Conservation (phyloP, 1,140 invertebrate species). For the Drosophila repletoides region DNA sequence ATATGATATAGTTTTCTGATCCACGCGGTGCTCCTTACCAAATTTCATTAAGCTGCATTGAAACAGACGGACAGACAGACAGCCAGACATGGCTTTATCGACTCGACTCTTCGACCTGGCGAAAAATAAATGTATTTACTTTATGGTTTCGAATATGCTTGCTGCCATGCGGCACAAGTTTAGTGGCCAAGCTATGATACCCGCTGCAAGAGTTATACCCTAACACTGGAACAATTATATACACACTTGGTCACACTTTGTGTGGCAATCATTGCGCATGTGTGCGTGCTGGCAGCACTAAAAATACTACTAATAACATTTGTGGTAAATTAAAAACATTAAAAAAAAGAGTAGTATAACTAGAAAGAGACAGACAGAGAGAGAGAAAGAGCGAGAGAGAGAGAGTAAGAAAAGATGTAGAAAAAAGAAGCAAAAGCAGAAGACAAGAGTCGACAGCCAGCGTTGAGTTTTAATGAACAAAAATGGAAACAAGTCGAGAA, state of each 20-base stretch:
- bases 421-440: not conserved
- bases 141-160: too few relatives aligned
- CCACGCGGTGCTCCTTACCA: too few relatives aligned
- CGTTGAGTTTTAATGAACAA: conserved; percentile 74
- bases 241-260: conserved; percentile 11
- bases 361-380: conserved; percentile 36
- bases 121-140: too few relatives aligned
- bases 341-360: conserved; percentile 6
- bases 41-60: too few relatives aligned
- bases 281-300: conserved; percentile 49
- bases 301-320: conserved; percentile 39
- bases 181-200: too few relatives aligned
- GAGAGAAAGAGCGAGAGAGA: conserved; percentile 58
- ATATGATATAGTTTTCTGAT: too few relatives aligned
- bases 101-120: too few relatives aligned
- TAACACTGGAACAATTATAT: not conserved
- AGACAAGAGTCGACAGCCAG: too few relatives aligned
- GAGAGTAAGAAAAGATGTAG: not conserved
- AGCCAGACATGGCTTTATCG: too few relatives aligned
- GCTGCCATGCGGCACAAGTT: too few relatives aligned
- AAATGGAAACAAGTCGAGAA: conserved; percentile 56
- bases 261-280: conserved; percentile 62
- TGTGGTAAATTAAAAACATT: conserved; percentile 50
- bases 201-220: too few relatives aligned
- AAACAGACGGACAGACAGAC: conserved; percentile 31